phyloP scores from a whole-genome alignment of 2,797 vertebrate species.

The Iguana delicatissima region DNA sequence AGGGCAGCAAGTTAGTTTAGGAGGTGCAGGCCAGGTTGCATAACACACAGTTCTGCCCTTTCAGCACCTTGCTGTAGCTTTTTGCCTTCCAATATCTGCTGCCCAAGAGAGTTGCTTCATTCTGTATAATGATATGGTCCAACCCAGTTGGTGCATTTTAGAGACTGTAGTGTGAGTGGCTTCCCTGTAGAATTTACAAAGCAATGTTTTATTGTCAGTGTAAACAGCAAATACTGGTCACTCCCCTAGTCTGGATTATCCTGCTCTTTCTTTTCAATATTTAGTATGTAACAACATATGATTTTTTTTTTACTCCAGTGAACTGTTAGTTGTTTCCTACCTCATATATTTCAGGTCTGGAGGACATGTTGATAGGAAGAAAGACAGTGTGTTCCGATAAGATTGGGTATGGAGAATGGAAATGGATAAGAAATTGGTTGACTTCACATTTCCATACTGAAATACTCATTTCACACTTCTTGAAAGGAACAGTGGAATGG shows the following conservation, averaged over 20 bases:
- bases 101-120: not conserved
- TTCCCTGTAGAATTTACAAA: slow-evolving; percentile 70
- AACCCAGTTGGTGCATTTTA: not conserved
- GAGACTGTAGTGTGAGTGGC: slow-evolving; percentile 12
- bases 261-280: slow-evolving; percentile 53
- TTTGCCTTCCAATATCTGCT: not conserved
- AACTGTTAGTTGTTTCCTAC: not conserved
- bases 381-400: not conserved
- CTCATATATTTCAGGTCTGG: not conserved
- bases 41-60: not conserved
- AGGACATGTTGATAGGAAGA: not conserved
- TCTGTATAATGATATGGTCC: not conserved
- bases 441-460: not conserved
- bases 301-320: not conserved
- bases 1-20: not conserved
- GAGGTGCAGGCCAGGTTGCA: not conserved
- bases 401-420: not conserved
- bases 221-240: slow-evolving; percentile 26
- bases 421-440: not conserved
- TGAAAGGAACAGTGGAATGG: not conserved
- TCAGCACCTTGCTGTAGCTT: not conserved
- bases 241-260: not conserved
- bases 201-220: slow-evolving; percentile 71
- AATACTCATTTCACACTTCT: not conserved
- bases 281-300: slow-evolving; percentile 43